These are phyloP conservation scores for Xenus cinereus DNA, from an alignment of 2,113 vertebrate species.

Conservation along the genomic window DNA sequence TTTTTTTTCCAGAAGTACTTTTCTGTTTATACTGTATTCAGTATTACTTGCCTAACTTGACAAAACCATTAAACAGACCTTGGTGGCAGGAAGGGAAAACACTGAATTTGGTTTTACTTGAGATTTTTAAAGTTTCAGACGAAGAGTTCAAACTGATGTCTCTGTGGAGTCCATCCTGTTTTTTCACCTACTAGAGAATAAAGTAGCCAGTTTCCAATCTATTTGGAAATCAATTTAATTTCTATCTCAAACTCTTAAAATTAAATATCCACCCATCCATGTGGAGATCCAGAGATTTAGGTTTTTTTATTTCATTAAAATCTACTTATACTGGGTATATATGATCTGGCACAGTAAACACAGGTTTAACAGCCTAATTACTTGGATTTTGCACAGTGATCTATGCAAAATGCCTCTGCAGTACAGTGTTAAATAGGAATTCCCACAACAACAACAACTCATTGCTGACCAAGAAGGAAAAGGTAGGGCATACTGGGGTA, in stretches of 20 bases:
- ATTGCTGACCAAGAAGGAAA: not conserved
- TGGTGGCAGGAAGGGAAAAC: not conserved
- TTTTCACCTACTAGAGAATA: not conserved
- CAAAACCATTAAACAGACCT: not conserved
- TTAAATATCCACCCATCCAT: not conserved
- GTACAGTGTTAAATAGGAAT: not conserved
- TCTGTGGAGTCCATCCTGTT: not conserved
- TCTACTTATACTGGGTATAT: not conserved
- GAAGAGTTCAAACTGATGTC: not conserved
- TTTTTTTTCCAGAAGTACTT: not conserved
- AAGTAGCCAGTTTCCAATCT: not conserved
- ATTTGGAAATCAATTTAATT: not conserved
- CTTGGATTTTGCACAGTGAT: not conserved
- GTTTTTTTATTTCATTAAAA: not conserved
- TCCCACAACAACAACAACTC: not conserved
- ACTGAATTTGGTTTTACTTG: not conserved
- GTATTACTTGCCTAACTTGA: not conserved
- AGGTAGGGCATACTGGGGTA: not conserved
- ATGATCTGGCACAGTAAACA: not conserved
- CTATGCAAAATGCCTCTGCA: not conserved
- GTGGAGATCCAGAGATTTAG: not conserved
- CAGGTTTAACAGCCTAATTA: not conserved
- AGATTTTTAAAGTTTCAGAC: not conserved
- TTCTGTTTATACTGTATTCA: not conserved
- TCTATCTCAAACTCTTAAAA: not conserved